A percentile compares a stretch with the other conserved stretches of the same genome.
phyloP scores from a whole-genome alignment of 1,140 invertebrate genomes.

The Dreissena polymorpha region DNA sequence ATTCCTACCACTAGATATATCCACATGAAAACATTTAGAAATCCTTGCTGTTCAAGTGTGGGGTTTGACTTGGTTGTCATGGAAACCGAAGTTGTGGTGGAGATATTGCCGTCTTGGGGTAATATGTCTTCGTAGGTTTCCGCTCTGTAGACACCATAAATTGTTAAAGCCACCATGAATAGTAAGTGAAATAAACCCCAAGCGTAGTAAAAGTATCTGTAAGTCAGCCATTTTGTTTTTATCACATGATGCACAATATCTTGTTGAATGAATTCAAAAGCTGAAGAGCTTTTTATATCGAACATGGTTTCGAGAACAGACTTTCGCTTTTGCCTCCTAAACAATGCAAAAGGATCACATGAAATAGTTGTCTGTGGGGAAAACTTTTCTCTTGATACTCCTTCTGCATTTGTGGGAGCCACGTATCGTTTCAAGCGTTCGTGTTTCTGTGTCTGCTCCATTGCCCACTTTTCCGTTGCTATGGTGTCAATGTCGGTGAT shows the following conservation, averaged over 20 bases:
- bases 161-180: slow-evolving; percentile 57
- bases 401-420: slow-evolving; percentile 38
- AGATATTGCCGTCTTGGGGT: not conserved
- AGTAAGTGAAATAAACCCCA: slow-evolving; percentile 58
- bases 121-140: slow-evolving; percentile 18
- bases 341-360: slow-evolving; percentile 11
- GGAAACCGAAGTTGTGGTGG: not conserved
- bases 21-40: slow-evolving; percentile 14
- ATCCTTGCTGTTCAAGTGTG: not conserved
- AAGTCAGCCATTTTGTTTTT: slow-evolving; percentile 61
- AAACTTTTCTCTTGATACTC: slow-evolving; percentile 35
- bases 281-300: slow-evolving; percentile 50
- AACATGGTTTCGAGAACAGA: slow-evolving; percentile 63
- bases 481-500: slow-evolving; percentile 66
- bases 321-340: slow-evolving; percentile 25
- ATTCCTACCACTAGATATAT: slow-evolving; percentile 31
- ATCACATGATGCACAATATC: slow-evolving; percentile 56
- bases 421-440: slow-evolving; percentile 23
- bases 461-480: slow-evolving; percentile 32
- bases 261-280: slow-evolving; percentile 58
- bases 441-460: not conserved
- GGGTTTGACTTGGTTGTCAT: not conserved
- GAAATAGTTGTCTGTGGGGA: slow-evolving; percentile 2
- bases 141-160: slow-evolving; percentile 53
- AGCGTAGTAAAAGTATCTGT: slow-evolving; percentile 49